Evolutionary conservation across 2,888 invertebrate species (phyloP), one percentile per base, ranked within the genome.

Genomic region (Phasia obesa): DNA sequence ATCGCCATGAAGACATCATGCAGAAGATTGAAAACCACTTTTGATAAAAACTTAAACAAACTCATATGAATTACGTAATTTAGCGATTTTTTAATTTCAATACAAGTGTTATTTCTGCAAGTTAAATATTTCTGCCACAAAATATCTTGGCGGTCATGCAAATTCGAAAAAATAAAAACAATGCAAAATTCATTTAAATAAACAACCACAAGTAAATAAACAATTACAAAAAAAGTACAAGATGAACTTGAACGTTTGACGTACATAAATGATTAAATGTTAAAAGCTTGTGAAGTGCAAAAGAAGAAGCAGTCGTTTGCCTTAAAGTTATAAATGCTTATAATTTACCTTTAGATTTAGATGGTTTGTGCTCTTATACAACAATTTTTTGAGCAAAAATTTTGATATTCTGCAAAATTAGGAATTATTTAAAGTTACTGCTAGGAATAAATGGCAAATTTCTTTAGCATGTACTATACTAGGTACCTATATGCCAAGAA

Each of bases 191-290:
- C n/a, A 38, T 57, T 21, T 38, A 65, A n/a, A 42, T 35, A 38
- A 57, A n/a, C 55, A 60, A 60, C 31, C 13, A 27, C 47, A 25
- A 62, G 19, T 62, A 25, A 62, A 47, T 57, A 15, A 65, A 38
- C 6, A 47, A 57, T 19, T 53, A 60, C 4, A 62, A 9, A 73
- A 59, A n/a, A 31, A 21, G 25, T 25, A 51, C 59, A 69, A 44
- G 42, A 19, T 64, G 17, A 70, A 77, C 77, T 77, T 77, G 70
- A 77, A 70, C 62, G 69, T 69, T 70, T 49, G 6, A 47, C 64
- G 44, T 23, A 15, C 57, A 69, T 51, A 27, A 2, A 27, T 44
- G 38, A 44, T 55, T 55, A 49, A 62, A 70, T 77, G 47, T 49
- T 60, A 47, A 70, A 51, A 42, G 21, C 25, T 17, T 74, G 19